Percentiles rank a stretch among this genome's conserved stretches.
These are phyloP conservation scores for Pteruthius melanotis DNA, from an alignment of 2,113 vertebrate species.

Conservation along the genomic window DNA sequence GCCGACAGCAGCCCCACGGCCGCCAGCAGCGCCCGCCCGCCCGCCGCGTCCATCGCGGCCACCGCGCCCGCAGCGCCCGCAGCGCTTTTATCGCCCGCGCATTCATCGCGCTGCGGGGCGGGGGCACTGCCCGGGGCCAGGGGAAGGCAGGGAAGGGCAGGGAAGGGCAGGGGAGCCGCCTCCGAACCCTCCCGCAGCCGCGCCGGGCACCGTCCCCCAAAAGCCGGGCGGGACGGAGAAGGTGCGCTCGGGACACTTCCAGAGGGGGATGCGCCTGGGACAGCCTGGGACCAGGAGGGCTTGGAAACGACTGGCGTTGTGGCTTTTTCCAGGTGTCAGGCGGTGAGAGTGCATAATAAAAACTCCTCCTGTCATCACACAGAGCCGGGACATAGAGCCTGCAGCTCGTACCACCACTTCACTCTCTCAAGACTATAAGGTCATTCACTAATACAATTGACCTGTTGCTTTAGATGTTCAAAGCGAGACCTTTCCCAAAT, in stretches of 20 bases:
- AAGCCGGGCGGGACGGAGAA: fast-evolving
- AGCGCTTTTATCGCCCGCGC: not conserved
- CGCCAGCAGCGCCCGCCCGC: constrained; percentile 39
- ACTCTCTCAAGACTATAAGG: no score
- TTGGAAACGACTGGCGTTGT: fast-evolving
- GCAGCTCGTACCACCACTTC: fast-evolving
- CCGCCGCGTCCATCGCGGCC: constrained; percentile 17
- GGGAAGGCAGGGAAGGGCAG: not conserved
- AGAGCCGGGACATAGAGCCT: not conserved
- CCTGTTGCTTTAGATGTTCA: not conserved
- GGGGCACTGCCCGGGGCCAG: not conserved
- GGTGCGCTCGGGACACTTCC: fast-evolving
- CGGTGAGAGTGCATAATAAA: fast-evolving
- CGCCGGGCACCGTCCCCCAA: not conserved
- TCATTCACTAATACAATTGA: fast-evolving
- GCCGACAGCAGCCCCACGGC: no score
- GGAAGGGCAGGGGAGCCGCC: not conserved
- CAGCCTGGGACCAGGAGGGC: fast-evolving
- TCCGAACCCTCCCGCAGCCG: not conserved
- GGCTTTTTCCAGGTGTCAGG: not conserved
- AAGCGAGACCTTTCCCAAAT: not conserved
- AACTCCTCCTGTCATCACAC: not conserved
- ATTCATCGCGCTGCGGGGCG: no score
- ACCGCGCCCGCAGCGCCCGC: not conserved
- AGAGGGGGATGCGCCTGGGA: fast-evolving